A percentile compares a stretch with the other conserved stretches of the same genome.
These are phyloP conservation scores for Gobionotothen gibberifrons DNA, from an alignment of 2,797 vertebrate genomes.

Conservation along the genomic window DNA sequence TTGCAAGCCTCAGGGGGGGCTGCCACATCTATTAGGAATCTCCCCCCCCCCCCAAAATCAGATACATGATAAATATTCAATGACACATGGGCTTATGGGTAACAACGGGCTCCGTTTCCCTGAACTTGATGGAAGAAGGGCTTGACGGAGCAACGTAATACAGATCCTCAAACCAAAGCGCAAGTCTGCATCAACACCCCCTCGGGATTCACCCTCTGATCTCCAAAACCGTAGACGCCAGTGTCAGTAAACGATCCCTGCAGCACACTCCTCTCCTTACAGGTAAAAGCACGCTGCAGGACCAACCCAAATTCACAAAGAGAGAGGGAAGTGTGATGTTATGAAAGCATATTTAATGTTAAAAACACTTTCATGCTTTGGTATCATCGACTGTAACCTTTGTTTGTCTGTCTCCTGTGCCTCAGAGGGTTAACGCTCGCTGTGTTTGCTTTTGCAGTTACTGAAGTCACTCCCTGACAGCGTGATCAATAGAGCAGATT, in stretches of 20 bases:
- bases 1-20: conserved; percentile 78
- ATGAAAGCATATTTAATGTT: conserved; percentile 23
- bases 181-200: conserved; percentile 78
- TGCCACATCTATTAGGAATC: conserved; percentile 76
- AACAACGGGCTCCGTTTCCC: conserved; percentile 79
- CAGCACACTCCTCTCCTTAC: conserved; percentile 71
- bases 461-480: conserved; percentile 79
- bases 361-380: conserved; percentile 5
- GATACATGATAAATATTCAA: conserved; percentile 87
- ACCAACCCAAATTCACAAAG: conserved; percentile 42
- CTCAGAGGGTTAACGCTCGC: conserved; percentile 57
- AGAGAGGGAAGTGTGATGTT: conserved; percentile 23
- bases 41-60: conserved; percentile 81
- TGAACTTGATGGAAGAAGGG: conserved; percentile 77
- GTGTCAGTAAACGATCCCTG: conserved; percentile 76
- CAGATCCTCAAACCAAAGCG: conserved; percentile 74
- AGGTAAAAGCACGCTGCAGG: conserved; percentile 66
- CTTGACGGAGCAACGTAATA: conserved; percentile 76
- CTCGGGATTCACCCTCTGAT: conserved; percentile 79
- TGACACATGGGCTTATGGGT: conserved; percentile 82
- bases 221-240: conserved; percentile 78
- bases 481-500: conserved; percentile 86
- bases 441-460: conserved; percentile 77
- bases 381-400: conserved; percentile 9
- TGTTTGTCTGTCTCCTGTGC: conserved; percentile 8